A percentile compares a stretch with the other conserved stretches of the same genome.
Evolutionary conservation across 1,140 invertebrate genomes (phyloP).

Genomic region (Vanessa atalanta): DNA sequence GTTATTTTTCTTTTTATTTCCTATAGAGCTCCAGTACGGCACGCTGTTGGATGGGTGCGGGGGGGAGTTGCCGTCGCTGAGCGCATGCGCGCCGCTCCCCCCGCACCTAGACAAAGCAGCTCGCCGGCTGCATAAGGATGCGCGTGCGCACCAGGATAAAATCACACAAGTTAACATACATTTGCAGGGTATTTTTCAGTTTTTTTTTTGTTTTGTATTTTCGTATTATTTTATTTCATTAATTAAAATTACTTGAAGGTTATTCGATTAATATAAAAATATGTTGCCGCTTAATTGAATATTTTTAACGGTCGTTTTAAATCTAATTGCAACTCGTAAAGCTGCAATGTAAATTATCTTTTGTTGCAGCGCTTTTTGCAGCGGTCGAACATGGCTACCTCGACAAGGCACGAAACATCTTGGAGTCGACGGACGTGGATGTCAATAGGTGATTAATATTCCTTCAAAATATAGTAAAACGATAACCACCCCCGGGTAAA

Average conservation of each 20-base stretch:
- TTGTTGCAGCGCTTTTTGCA: conserved; percentile 90
- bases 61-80: conserved; percentile 73
- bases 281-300: too few species aligned
- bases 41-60: conserved; percentile 73
- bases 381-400: conserved; percentile 96
- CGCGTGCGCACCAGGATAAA: conserved; percentile 86
- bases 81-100: conserved; percentile 74
- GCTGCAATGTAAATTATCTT: conserved; percentile 32
- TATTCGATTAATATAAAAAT: too few species aligned
- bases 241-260: not conserved
- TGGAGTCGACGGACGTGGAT: conserved; percentile 94
- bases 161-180: conserved; percentile 92
- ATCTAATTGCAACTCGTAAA: not conserved
- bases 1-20: conserved; percentile 66
- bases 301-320: too few species aligned
- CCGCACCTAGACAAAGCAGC: conserved; percentile 74
- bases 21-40: conserved; percentile 74
- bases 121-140: conserved; percentile 82
- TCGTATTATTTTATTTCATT: conserved; percentile 31
- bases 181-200: conserved; percentile 87
- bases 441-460: conserved; percentile 89
- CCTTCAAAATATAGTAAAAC: not conserved
- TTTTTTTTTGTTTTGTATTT: conserved; percentile 40
- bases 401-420: conserved; percentile 93
- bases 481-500: too few species aligned